Evolutionary conservation across 2,797 vertebrate genomes (phyloP), one percentile per base, ranked within the genome.

Genomic region (Eurystomus glaucurus): DNA sequence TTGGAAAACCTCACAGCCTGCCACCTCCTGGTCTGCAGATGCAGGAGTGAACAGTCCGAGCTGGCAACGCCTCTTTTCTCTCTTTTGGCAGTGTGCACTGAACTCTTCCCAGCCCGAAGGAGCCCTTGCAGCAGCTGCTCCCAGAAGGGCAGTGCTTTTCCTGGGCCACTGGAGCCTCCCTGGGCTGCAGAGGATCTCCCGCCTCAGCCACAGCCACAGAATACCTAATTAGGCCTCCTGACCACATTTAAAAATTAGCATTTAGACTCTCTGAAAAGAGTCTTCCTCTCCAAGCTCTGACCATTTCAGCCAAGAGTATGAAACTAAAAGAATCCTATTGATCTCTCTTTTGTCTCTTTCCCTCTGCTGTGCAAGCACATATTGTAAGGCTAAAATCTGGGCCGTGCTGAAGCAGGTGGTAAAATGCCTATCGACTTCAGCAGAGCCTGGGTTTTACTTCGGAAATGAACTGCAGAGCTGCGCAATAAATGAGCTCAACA

Each of bases 401-500:
- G 46, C 50, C 28, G 2, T 20, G 58, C 58, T 74, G 58, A 90
- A 69, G 80, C 83, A 60, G 58, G 83, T 86, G 80, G 62, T 84
- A 57, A 76, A 88, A 93, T 64, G 79, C 51, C 54, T 62, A 69
- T 66, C 85, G 69, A 76, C 62, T 94, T 82, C 66, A 69, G 48
- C 51, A 52, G 43, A 92, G 39, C 31, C 54, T 37, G 52, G 10
- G 6, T 82, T 96, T 90, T 93, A 66, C 54, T 92, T 86, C 41
- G 75, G 72, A 94, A 91, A 86, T 48, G 71, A 91, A 78, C 29
- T 72, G 37, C 76, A 88, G 72, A 86, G 62, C 62, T 66, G 10
- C 25, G 66, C 66, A 76, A 81, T 94, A 90, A 90, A 83, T 68
- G 52, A 93, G 91, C 65, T 90, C 70, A 75, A 52, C 58, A 65